These are phyloP conservation scores for Varecia variegata DNA, from an alignment of 2,797 vertebrate species.

Conservation along the genomic window DNA sequence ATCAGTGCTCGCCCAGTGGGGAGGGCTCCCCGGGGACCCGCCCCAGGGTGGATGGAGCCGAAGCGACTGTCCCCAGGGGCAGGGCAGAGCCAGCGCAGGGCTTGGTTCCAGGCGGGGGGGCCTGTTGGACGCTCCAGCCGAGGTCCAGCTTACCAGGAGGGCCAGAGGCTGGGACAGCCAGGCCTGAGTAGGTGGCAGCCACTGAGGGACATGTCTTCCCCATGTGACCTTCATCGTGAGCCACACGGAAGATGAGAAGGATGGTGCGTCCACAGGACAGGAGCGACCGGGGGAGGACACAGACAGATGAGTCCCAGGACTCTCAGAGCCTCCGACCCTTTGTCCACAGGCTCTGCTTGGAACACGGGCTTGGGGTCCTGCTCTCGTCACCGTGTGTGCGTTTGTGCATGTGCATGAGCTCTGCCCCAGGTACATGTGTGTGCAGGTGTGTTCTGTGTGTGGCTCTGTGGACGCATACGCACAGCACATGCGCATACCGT, in stretches of 20 bases:
- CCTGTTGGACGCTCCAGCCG: background rate
- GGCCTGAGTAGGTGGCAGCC: slow-evolving; percentile 46
- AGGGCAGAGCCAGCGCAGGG: background rate
- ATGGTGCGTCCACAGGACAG: background rate
- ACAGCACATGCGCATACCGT: rapidly evolving
- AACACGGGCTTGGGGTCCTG: background rate
- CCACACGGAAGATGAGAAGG: slow-evolving; percentile 53
- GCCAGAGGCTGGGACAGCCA: background rate
- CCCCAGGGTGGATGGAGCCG: background rate
- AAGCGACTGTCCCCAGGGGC: rapidly evolving
- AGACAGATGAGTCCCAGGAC: background rate
- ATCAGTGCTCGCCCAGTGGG: background rate
- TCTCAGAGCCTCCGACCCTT: background rate
- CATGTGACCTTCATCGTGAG: slow-evolving; percentile 52
- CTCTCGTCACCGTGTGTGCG: background rate
- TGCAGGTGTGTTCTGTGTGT: background rate
- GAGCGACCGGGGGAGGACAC: slow-evolving; percentile 61
- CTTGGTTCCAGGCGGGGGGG: background rate
- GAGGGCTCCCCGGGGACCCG: background rate
- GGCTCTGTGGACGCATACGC: no score
- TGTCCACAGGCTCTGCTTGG: background rate
- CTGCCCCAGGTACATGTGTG: background rate
- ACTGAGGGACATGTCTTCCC: slow-evolving; percentile 59
- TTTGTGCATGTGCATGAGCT: background rate
- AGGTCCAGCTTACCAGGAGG: background rate